Evolutionary conservation across 92 coral and sea anemone genomes (phyloP).

Genomic region (Epizoanthus illoricatus): DNA sequence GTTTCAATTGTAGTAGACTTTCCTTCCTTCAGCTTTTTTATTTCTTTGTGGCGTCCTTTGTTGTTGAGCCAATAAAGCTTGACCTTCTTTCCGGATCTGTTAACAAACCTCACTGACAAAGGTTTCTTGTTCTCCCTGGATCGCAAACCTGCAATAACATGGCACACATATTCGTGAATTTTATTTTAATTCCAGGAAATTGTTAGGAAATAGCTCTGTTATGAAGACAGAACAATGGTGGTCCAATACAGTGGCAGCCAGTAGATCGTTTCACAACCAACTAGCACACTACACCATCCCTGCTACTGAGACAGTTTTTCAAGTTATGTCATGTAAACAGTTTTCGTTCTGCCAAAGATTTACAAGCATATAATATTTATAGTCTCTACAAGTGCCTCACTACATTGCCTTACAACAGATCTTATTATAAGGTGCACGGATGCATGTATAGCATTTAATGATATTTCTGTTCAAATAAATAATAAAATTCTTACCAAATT

Average conservation of each 20-base stretch:
- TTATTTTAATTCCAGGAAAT: no score
- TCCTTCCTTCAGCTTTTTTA: conserved; percentile 76
- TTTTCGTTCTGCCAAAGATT: no score
- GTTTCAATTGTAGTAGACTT: conserved; percentile 69
- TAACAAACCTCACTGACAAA: conserved; percentile 78
- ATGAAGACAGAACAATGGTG: no score
- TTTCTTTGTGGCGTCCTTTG: conserved; percentile 68
- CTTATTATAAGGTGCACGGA: neutral
- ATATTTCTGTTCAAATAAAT: neutral
- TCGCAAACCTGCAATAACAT: conserved; percentile 59
- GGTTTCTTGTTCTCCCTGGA: conserved; percentile 75
- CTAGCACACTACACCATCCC: neutral
- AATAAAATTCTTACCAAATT: conserved; percentile 55
- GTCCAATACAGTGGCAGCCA: no score
- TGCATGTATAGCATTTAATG: neutral
- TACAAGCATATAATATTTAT: no score
- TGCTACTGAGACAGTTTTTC: no score
- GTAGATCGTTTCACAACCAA: no score
- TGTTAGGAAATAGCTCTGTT: no score
- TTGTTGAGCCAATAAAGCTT: conserved; percentile 73
- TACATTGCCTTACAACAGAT: no score
- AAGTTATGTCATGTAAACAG: no score
- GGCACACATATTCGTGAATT: neutral
- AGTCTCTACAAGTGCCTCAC: no score
- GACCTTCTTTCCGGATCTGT: conserved; percentile 81